A percentile compares a stretch with the other conserved stretches of the same genome.
Conservation (phyloP, 1,140 invertebrate species). For the Anadara kagoshimensis region DNA sequence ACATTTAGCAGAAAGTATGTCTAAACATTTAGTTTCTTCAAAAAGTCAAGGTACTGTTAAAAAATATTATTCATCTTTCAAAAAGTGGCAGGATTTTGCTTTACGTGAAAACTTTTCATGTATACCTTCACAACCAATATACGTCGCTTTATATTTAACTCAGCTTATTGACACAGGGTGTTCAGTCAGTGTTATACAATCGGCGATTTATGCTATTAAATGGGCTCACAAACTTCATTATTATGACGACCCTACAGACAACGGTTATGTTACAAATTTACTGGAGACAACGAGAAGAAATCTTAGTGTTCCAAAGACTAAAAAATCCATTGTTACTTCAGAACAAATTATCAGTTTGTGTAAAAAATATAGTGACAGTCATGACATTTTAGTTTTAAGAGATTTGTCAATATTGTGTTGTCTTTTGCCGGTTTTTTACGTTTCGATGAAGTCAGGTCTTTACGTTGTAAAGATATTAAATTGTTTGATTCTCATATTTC, state of each 20-base stretch:
- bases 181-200: conserved; percentile 3
- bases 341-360: conserved; percentile 1
- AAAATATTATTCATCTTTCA: not conserved
- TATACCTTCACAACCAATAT: conserved; percentile 5
- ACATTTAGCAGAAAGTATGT: not conserved
- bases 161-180: conserved; percentile 2
- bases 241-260: conserved; percentile 6
- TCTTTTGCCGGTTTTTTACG: conserved; percentile 22
- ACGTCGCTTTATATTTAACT: conserved; percentile 20
- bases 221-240: conserved; percentile 10
- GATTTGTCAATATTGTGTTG: conserved; percentile 29
- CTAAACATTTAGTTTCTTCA: not conserved
- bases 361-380: not conserved
- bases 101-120: not conserved
- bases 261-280: conserved; percentile 3
- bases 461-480: conserved; percentile 2
- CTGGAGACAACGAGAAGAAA: conserved; percentile 1
- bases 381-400: conserved; percentile 11
- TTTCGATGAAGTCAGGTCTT: conserved; percentile 17
- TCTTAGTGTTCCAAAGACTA: not conserved
- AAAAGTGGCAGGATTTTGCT: not conserved
- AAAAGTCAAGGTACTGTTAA: conserved; percentile 18
- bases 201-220: conserved; percentile 15
- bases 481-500: conserved; percentile 12
- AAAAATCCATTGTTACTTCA: not conserved